Percentiles rank a stretch among this genome's conserved stretches.
phyloP scores from a whole-genome alignment of 2,113 vertebrate species.

The Cyphomyrus discorhynchus region DNA sequence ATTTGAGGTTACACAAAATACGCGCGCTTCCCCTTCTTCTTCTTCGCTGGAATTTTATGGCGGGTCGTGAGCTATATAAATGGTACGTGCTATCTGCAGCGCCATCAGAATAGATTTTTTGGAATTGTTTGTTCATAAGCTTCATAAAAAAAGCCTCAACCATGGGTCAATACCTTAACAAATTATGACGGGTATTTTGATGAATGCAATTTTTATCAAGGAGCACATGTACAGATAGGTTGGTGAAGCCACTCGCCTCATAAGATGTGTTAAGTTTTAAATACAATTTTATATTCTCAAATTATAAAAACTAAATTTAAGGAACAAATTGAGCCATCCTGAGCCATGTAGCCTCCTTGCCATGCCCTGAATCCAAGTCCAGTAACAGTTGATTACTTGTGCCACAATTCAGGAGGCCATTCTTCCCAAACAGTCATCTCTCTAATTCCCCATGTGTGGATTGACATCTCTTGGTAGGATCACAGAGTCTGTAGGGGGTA shows the following conservation, averaged over 20 bases:
- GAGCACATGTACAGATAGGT: not conserved
- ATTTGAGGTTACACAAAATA: constrained; percentile 2
- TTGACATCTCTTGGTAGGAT: not conserved
- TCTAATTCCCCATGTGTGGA: not conserved
- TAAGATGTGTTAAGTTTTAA: not conserved
- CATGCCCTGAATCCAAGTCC: not conserved
- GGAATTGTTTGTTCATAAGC: not conserved
- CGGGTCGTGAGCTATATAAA: not conserved
- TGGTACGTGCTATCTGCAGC: not conserved
- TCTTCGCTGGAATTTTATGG: constrained; percentile 1
- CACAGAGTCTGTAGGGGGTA: not conserved
- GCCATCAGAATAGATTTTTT: not conserved
- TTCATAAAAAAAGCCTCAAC: not conserved
- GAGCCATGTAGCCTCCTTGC: not conserved
- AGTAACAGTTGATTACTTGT: not conserved
- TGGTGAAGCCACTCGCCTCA: not conserved
- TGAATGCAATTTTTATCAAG: not conserved
- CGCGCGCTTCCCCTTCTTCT: not conserved
- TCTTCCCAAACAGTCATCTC: not conserved
- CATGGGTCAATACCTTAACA: not conserved
- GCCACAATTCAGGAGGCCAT: not conserved
- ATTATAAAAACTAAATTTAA: not conserved
- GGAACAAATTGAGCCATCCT: not conserved
- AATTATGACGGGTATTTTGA: not conserved
- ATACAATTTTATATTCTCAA: not conserved